Evolutionary conservation across 2,888 invertebrate species (phyloP).

Genomic region (Callyntrura sp.): DNA sequence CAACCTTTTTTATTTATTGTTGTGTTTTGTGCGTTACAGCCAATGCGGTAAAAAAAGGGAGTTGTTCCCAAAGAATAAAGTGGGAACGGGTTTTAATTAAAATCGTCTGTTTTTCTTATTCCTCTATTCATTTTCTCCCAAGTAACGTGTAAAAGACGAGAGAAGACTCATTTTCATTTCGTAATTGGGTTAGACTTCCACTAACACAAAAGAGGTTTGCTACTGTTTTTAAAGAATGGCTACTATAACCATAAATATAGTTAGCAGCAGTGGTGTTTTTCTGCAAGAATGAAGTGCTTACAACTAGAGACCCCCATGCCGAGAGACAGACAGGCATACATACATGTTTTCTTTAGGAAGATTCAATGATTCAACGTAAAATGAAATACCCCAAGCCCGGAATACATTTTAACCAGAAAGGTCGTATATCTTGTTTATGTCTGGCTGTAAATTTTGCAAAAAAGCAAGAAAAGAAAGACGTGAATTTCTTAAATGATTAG

Average conservation of each 20-base stretch:
- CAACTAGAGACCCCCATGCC: too few species aligned
- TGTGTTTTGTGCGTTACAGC: too few species aligned
- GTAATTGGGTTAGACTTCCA: slow-evolving; percentile 43
- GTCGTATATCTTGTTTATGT: slow-evolving; percentile 48
- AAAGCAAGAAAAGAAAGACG: background rate
- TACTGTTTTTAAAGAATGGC: background rate
- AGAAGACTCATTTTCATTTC: slow-evolving; percentile 38
- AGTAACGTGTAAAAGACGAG: background rate
- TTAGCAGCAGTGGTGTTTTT: too few species aligned
- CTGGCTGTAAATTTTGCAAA: background rate
- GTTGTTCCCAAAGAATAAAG: slow-evolving; percentile 46
- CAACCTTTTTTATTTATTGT: too few species aligned
- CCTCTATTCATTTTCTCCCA: background rate
- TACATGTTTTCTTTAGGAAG: too few species aligned
- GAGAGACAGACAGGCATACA: background rate
- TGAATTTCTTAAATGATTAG: too few species aligned
- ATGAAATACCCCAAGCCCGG: slow-evolving; percentile 26
- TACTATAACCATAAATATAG: background rate
- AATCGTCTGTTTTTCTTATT: slow-evolving; percentile 46
- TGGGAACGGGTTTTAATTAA: slow-evolving; percentile 57
- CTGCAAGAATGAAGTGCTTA: background rate
- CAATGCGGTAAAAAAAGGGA: slow-evolving; percentile 44
- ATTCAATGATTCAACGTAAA: slow-evolving; percentile 7
- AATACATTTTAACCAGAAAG: background rate
- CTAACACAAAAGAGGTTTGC: slow-evolving; percentile 22